A percentile compares a stretch with the other conserved stretches of the same genome.
Evolutionary conservation across 2,113 vertebrate genomes (phyloP).

Genomic region (Reinhardtius hippoglossoides): DNA sequence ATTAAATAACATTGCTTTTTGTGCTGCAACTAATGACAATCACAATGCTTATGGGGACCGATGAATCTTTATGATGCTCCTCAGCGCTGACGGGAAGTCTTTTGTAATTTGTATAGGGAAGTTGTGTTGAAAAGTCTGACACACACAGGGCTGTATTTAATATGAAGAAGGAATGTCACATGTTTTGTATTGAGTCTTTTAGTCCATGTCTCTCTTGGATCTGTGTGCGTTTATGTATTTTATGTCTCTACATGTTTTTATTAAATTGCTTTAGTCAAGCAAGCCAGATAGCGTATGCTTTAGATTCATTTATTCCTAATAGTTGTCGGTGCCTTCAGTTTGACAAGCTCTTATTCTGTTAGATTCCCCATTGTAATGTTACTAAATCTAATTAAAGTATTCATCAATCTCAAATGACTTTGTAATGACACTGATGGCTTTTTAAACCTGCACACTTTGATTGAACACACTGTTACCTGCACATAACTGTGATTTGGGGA

Average conservation of each 20-base stretch:
- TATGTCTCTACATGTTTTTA: background rate
- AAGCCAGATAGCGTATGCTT: too few species aligned
- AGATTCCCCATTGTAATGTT: background rate
- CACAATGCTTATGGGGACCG: background rate
- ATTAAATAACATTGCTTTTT: background rate
- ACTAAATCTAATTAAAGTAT: too few species aligned
- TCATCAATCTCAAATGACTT: background rate
- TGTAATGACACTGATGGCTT: background rate
- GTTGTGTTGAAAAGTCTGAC: background rate
- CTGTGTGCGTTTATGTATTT: background rate
- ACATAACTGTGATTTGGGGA: background rate
- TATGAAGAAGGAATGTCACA: background rate
- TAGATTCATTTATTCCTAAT: too few species aligned
- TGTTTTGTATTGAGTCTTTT: background rate
- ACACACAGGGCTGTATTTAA: background rate
- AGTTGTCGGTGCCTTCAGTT: too few species aligned
- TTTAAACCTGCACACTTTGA: constrained; percentile 8
- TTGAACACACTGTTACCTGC: background rate
- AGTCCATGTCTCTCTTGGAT: background rate
- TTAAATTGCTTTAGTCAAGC: background rate
- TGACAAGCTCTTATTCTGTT: background rate
- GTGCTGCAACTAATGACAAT: background rate
- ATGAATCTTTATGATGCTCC: background rate
- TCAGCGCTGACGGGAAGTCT: background rate
- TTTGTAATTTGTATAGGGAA: background rate